Conservation (phyloP, 2,888 invertebrate species). For the Elmis aenea region DNA sequence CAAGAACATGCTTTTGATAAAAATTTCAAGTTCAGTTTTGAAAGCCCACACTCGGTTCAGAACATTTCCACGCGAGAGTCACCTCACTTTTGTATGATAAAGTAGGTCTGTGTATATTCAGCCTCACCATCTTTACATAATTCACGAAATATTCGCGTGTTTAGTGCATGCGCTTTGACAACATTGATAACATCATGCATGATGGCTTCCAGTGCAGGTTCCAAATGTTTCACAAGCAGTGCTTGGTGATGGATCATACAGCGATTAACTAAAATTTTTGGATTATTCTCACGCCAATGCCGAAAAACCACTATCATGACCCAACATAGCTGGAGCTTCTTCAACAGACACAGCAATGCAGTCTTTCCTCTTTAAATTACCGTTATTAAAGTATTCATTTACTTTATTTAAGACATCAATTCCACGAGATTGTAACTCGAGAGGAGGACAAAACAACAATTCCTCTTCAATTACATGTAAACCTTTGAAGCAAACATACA, state of each 20-base stretch:
- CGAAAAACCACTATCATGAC: conserved; percentile 27
- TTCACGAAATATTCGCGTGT: conserved; percentile 26
- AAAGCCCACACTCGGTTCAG: no score
- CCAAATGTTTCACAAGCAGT: conserved; percentile 23
- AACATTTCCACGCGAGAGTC: no score
- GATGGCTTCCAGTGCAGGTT: conserved; percentile 25
- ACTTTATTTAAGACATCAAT: conserved; percentile 25
- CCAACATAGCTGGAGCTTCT: conserved; percentile 25
- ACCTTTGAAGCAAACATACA: no score
- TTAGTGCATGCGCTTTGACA: conserved; percentile 24
- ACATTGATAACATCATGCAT: conserved; percentile 24
- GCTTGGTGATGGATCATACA: conserved; percentile 28
- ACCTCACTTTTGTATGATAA: no score
- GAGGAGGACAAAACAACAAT: conserved; percentile 24
- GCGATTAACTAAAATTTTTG: conserved; percentile 25
- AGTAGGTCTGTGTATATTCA: conserved; percentile 22
- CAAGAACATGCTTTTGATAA: no score
- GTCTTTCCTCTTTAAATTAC: conserved; percentile 25
- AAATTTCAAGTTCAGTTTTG: no score
- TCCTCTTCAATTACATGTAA: conserved; percentile 7
- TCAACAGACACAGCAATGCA: conserved; percentile 23
- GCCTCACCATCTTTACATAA: conserved; percentile 27
- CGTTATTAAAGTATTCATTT: conserved; percentile 22
- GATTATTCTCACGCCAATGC: conserved; percentile 25
- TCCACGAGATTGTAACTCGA: conserved; percentile 21